Base-by-base conservation (phyloP, 2,113 vertebrate species). In the Catharus minimus region DNA sequence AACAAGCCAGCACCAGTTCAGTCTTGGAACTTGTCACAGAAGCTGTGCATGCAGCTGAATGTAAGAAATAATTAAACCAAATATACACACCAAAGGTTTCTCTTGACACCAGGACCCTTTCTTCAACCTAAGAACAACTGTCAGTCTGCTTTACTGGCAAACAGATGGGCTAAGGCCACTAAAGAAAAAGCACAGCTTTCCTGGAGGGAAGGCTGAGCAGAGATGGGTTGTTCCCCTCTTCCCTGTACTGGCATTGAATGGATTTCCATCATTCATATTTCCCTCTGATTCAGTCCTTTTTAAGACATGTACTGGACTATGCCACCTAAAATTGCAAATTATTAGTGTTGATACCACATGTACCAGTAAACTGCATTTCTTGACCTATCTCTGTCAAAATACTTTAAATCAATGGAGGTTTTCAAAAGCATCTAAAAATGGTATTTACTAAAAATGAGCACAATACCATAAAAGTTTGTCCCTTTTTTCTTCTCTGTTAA, bases 141-240 rank as follows among this genome's bases (percentile, higher is more conserved):
- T 17, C 67, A 11, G 0, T 4, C 18, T 67, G 66, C 72, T 50
- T 49, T 9, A 49, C 15, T 62, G n/a, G 15, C 11, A 23, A 76
- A 26, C 3, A 11, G 3, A 38, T 0, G 5, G 20, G 57, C 38
- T 41, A 8, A 46, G 55, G 47, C 9, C 0, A 0, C 53, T 50
- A 22, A 46, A 46, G 64, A 19, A 53, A n/a, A 72, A 46, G 23
- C 4, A 4, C 23, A 52, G 41, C 16, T 30, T 46, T 57, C 57
- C 64, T 19, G 28, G 11, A 57, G 13, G 2, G 43, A 53, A 52
- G 22, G 61, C 55, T 65, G 27, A 60, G 49, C 19, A 68, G 22
- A 27, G n/a, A 30, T 12, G 10, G 7, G 22, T 61, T 65, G 18
- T 8, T 72, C 18, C 68, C 8, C 21, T 43, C 20, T 3, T 41